Conservation (phyloP, 2,888 invertebrate species). For the Lasioglossum oenotherae region DNA sequence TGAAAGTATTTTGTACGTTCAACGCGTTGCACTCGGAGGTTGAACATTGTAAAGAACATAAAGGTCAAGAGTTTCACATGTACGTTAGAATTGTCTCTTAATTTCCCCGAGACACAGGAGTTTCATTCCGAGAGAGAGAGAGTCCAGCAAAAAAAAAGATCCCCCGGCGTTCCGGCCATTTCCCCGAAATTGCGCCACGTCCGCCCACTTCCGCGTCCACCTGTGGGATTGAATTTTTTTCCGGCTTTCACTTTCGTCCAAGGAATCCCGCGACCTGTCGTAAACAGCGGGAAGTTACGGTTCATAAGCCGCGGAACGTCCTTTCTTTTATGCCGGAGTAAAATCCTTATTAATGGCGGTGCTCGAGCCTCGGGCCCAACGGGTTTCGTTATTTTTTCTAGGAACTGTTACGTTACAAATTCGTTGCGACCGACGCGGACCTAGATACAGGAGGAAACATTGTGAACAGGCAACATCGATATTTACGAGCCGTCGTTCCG, state of each 20-base stretch:
- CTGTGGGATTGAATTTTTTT: constrained; percentile 10
- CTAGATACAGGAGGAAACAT: not conserved
- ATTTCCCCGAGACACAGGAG: not conserved
- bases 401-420: constrained; percentile 9
- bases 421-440: constrained; percentile 3
- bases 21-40: not conserved
- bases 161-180: constrained; percentile 15
- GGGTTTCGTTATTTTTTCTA: constrained; percentile 1
- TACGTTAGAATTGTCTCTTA: not conserved
- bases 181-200: constrained; percentile 2
- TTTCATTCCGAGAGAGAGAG: constrained; percentile 9
- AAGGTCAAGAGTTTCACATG: not conserved
- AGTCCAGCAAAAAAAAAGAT: not conserved
- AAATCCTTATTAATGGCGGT: constrained; percentile 14
- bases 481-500: constrained; percentile 27
- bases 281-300: constrained; percentile 13
- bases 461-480: constrained; percentile 10
- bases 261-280: constrained; percentile 1
- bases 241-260: not conserved
- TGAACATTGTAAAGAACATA: not conserved
- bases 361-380: constrained; percentile 10
- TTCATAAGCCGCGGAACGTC: not conserved
- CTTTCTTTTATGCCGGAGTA: not conserved
- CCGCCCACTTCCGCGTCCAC: constrained; percentile 23
- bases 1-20: not conserved